Base-by-base conservation (phyloP, 2,113 vertebrate genomes). In the Corvus moneduloides region DNA sequence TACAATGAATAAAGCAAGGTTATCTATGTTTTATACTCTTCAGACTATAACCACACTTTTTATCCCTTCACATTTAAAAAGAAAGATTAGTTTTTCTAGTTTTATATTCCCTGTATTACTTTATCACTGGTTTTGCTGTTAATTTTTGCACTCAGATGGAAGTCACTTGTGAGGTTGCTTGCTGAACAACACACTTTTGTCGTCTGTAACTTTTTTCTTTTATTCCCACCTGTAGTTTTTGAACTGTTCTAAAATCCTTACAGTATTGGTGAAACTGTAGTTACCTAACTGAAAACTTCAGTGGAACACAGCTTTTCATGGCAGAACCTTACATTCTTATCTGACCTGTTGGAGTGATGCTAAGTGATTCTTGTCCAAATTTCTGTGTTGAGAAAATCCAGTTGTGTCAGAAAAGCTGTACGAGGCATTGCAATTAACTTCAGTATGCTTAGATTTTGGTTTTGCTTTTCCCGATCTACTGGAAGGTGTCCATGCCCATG, bases 11-110 rank as follows among this genome's bases (percentile, higher is more conserved):
- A 44, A 82, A 94, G 32, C 51, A 49, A 64, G 12, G 5, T 61
- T 93, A n/a, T 71, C 52, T 7, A 4, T 48, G 30, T 59, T 83
- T 76, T 35, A 16, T 71, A 79, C 90, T 93, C 84, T 96, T 95
- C 95, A 76, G 88, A 87, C 41, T 97, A 96, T 96, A 96, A 94
- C 96, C 90, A 7, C 95, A 84, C 92, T 92, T 93, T 83, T 78
- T 37, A 72, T 88, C 52, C 55, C 35, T 86, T 91, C 88, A 39
- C 13, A 35, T 63, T 73, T 92, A 66, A 63, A 88, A 71, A 86
- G 24, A 81, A 90, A 37, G 33, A 54, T 0, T 84, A 59, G 49
- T 51, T 92, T 74, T 79, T 56, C 62, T 81, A 77, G 59, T 87
- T 84, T 41, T 41, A 8, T 35, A 58, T 61, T 75, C n/a, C 54